A percentile compares a stretch with the other conserved stretches of the same genome.
phyloP scores from a whole-genome alignment of 2,113 vertebrate genomes.

The Chlorodrepanis virens region DNA sequence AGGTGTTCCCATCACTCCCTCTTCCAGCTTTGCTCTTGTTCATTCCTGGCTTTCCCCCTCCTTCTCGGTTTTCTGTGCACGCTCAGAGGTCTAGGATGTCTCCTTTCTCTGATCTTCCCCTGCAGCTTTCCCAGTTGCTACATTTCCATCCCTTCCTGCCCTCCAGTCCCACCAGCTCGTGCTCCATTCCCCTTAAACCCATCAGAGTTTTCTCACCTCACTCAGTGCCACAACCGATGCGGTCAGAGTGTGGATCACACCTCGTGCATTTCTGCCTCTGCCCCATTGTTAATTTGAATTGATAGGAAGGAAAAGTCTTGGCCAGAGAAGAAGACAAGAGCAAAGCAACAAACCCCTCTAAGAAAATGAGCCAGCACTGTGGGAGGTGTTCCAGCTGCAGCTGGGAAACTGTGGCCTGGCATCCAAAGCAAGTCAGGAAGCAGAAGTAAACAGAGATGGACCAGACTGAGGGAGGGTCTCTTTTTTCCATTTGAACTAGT shows the following conservation, averaged over 20 bases:
- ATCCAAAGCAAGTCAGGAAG: neutral
- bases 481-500: neutral
- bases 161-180: too few relatives aligned
- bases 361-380: neutral
- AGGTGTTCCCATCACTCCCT: neutral
- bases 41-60: neutral
- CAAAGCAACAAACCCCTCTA: neutral
- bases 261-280: neutral
- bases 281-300: neutral
- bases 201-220: neutral
- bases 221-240: accelerated
- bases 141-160: neutral
- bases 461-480: neutral
- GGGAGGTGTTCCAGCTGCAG: neutral
- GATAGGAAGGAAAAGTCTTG: neutral
- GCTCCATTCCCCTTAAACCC: neutral
- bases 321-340: neutral
- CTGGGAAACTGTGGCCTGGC: neutral
- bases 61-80: neutral
- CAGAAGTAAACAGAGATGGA: neutral
- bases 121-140: neutral
- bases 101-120: neutral
- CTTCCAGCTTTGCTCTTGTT: neutral
- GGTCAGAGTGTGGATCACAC: neutral
- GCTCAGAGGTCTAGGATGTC: neutral